Evolutionary conservation across 2,113 vertebrate species (phyloP), one percentile per base, ranked within the genome.

Genomic region (Cervus canadensis): DNA sequence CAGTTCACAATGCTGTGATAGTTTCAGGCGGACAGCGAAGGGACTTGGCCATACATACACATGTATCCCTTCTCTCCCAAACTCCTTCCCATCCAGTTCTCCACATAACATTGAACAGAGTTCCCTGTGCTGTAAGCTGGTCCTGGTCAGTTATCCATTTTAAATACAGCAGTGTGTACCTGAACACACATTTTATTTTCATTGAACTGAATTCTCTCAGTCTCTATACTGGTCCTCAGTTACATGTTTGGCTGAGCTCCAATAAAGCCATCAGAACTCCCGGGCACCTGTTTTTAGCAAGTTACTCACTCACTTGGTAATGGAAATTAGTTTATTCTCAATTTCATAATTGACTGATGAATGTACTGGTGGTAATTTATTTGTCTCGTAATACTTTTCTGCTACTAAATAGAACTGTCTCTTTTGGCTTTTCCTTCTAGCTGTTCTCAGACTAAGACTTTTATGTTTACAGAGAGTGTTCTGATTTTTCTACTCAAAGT

Each of bases 311-410:
- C 81, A 40, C 62, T 59, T 45, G 67, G 30, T 79, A n/a, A 96
- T 62, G 89, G 94, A 52, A 97, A 91, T 89, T 28, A 57, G 82
- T 81, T 89, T 93, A 88, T 93, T 96, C 86, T 95, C 95, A 91
- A 43, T 86, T 94, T 94, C 74, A 45, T 91, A 89, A 97, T 48
- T 89, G 93, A 87, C 91, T 43, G 85, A 79, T 94, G 85, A 97
- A 95, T 84, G 87, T 90, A 30, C 56, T 64, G 40, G 60, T 74
- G 90, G 78, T 57, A 11, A 93, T 59, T 90, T 79, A 89, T 91
- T 92, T 89, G 57, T 86, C 96, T 96, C 94, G 64, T 83, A 48
- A 83, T 86, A 86, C 43, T 91, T 96, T 88, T 60, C 81, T 89
- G 89, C 64, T 64, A 23, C 88, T 25, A 74, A 93, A 40, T 48